Evolutionary conservation across 2,797 vertebrate genomes (phyloP).

Genomic region (Myotis myotis): DNA sequence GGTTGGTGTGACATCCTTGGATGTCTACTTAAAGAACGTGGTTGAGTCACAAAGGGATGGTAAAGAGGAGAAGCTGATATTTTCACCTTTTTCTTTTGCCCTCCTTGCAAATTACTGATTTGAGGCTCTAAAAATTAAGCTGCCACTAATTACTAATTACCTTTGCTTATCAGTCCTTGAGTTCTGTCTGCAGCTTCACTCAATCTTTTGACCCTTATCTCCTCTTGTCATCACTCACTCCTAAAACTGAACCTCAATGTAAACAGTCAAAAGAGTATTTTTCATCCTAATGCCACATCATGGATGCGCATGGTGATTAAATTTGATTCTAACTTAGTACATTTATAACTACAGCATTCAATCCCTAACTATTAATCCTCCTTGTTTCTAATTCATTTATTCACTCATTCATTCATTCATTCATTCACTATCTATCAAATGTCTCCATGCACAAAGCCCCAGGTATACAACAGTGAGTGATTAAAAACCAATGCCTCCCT

Average conservation of each 20-base stretch:
- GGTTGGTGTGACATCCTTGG: not conserved
- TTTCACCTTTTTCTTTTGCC: not conserved
- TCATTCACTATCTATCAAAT: not conserved
- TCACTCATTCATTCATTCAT: not conserved
- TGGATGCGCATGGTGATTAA: not conserved
- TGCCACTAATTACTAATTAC: not conserved
- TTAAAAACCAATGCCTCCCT: not conserved
- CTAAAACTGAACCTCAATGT: not conserved
- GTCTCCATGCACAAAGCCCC: not conserved
- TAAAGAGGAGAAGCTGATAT: not conserved
- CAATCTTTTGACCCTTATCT: not conserved
- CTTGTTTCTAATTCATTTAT: not conserved
- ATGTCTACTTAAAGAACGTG: not conserved
- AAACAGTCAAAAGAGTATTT: not conserved
- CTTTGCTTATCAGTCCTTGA: not conserved
- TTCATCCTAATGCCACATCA: not conserved
- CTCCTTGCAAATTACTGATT: not conserved
- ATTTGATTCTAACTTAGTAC: not conserved
- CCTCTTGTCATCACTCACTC: not conserved
- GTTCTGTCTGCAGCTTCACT: not conserved
- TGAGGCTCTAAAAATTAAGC: not conserved
- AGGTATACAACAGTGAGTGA: not conserved
- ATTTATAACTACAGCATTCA: not conserved
- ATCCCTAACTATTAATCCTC: not conserved
- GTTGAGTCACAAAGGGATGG: constrained; percentile 7